These are phyloP conservation scores for Trachemys scripta DNA, from an alignment of 2,113 vertebrate genomes.

Conservation along the genomic window DNA sequence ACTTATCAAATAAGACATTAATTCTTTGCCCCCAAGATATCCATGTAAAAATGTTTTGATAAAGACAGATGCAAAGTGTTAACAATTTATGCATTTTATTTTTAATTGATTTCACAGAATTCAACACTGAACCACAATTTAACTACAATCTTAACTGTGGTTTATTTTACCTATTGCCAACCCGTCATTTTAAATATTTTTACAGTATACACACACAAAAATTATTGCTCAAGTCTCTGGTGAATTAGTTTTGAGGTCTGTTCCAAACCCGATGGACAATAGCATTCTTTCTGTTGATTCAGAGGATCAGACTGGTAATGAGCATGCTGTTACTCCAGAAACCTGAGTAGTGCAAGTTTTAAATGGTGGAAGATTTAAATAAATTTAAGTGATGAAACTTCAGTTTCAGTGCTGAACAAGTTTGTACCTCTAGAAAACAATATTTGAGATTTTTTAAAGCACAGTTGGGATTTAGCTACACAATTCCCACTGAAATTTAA, in stretches of 20 bases:
- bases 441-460: background rate
- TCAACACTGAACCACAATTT: background rate
- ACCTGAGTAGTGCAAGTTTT: background rate
- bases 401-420: background rate
- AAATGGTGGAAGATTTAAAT: too few species aligned
- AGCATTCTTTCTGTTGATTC: background rate
- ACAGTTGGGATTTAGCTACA: background rate
- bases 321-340: background rate
- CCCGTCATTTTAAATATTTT: background rate
- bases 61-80: background rate
- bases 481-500: background rate
- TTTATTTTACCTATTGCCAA: background rate
- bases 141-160: background rate
- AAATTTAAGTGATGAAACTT: too few species aligned
- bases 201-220: background rate
- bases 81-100: background rate
- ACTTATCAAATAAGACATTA: background rate
- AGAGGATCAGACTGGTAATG: background rate
- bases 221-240: background rate
- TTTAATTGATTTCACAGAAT: background rate
- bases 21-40: background rate
- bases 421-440: background rate
- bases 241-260: background rate
- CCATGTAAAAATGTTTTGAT: background rate
- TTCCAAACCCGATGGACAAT: background rate